Base-by-base conservation (phyloP, 2,797 vertebrate species). In the Manis javanica region DNA sequence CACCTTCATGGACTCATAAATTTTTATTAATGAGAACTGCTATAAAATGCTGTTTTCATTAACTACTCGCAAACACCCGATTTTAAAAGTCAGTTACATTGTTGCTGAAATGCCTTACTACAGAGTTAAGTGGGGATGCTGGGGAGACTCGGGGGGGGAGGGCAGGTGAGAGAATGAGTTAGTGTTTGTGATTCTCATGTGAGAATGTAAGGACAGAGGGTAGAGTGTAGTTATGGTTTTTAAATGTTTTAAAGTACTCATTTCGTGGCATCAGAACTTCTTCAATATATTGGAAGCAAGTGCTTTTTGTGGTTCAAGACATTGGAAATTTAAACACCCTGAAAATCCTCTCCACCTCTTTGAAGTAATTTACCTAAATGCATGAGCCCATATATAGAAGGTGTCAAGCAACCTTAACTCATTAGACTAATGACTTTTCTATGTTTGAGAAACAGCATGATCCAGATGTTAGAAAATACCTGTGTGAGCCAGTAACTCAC, bases 381-480 rank as follows among this genome's bases (percentile, higher is more conserved):
- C 18, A 23, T 66, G 53, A 88, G 72, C 49, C 69, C 74, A 68
- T 63, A 46, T 64, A 79, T 24, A 89, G 84, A 85, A 89, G 74
- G 61, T 94, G 55, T 93, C 57, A 94, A 96, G 77, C 49, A 95
- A 90, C 69, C 86, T 13, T 96, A 91, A 86, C 88, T 91, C 94
- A 96, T 96, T 90, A 97, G 24, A 49, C 74, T 95, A 97, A 96
- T 93, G 94, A 91, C 87, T 97, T 95, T 96, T 95, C 96, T 81
- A 7, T 87, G 72, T 92, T 77, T 92, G 90, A 92, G 78, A 94
- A 96, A 94, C 94, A 95, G 53, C 78, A 26, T 29, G 82, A 92
- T 94, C 86, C 95, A 97, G 91, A 96, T 98, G 94, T 96, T 95
- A 68, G 72, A 68, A 75, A 79, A 94, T 84, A 94, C 90, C 77